Evolutionary conservation across 2,113 vertebrate genomes (phyloP).

Genomic region (Poecilia latipinna): DNA sequence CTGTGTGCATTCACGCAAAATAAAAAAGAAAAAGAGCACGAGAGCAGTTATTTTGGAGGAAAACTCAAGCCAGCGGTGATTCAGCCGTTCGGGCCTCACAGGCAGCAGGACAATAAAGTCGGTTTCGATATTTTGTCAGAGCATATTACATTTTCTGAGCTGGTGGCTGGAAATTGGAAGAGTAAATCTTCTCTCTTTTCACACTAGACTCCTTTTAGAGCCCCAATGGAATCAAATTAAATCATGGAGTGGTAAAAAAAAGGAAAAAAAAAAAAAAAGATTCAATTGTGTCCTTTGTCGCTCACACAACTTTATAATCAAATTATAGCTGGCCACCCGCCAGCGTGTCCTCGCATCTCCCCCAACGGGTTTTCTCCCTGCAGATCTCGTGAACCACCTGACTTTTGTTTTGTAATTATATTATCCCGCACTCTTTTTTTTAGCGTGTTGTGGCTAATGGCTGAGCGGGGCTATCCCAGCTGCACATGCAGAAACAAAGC

Average conservation of each 20-base stretch:
- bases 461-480: constrained; percentile 76
- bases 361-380: constrained; percentile 63
- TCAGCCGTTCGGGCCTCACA: constrained; percentile 63
- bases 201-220: constrained; percentile 58
- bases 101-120: constrained; percentile 57
- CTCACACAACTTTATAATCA: constrained; percentile 80
- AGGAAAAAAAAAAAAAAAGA: constrained; percentile 50
- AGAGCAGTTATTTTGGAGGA: constrained; percentile 49
- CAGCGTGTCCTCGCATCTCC: constrained; percentile 67
- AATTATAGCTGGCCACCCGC: constrained; percentile 80
- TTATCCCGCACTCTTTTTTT: constrained; percentile 74
- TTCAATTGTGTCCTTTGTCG: constrained; percentile 80
- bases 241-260: constrained; percentile 71
- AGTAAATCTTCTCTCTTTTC: constrained; percentile 78
- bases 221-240: constrained; percentile 73
- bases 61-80: constrained; percentile 39
- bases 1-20: constrained; percentile 70
- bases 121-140: constrained; percentile 48
- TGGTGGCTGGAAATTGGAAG: constrained; percentile 72
- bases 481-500: constrained; percentile 83
- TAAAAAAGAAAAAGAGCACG: constrained; percentile 39
- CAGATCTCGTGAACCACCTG: constrained; percentile 75
- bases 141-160: constrained; percentile 67
- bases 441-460: constrained; percentile 75
- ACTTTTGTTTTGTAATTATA: constrained; percentile 83